Evolutionary conservation across 2,113 vertebrate genomes (phyloP).

Genomic region (Microtus pennsylvanicus): DNA sequence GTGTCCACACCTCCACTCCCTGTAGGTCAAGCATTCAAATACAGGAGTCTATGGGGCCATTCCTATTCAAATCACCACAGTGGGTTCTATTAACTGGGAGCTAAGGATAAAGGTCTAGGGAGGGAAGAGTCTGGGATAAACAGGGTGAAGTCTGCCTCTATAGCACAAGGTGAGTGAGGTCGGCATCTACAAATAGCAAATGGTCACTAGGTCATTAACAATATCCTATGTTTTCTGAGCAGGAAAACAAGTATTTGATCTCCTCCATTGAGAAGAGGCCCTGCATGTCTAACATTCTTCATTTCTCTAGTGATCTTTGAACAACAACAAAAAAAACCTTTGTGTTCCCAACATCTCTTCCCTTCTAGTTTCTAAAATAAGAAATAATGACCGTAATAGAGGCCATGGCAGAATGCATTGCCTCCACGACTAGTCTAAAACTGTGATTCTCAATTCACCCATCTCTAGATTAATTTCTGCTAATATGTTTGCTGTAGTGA

Average conservation of each 20-base stretch:
- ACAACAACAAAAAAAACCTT: neutral
- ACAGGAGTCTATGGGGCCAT: neutral
- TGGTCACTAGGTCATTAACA: neutral
- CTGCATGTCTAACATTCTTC: neutral
- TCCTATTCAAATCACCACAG: neutral
- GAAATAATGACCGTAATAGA: neutral
- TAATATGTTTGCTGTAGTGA: neutral
- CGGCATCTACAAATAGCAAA: neutral
- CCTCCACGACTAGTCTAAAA: neutral
- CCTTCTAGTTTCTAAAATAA: neutral
- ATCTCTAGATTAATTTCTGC: neutral
- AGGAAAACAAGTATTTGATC: neutral
- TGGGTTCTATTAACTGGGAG: neutral
- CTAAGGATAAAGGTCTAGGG: neutral
- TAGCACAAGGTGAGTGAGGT: neutral
- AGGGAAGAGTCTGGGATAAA: neutral
- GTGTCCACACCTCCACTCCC: neutral
- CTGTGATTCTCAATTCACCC: neutral
- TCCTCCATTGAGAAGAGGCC: neutral
- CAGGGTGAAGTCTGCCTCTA: neutral
- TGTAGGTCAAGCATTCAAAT: neutral
- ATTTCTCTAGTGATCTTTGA: neutral
- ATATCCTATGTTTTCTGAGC: neutral
- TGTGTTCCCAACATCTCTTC: neutral
- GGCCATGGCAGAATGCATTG: neutral